Conservation (phyloP, 2,113 vertebrate genomes). For the Numenius arquata region DNA sequence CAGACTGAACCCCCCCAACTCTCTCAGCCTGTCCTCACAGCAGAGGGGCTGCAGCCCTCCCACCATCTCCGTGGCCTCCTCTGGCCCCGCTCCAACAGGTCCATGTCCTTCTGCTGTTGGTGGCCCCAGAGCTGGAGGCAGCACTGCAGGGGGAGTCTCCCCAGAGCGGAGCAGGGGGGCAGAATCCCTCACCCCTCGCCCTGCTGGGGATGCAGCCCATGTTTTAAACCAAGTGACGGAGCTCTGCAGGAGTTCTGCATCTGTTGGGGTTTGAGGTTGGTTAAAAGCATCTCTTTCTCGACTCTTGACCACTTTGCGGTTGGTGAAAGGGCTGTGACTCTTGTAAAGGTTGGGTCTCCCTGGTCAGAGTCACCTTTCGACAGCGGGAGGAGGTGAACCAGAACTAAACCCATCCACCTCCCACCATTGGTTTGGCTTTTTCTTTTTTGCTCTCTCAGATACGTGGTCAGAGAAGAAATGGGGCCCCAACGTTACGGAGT, state of each 20-base stretch:
- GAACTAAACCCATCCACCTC: background rate
- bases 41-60: too few species aligned
- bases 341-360: background rate
- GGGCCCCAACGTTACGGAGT: conserved; percentile 90
- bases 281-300: background rate
- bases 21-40: too few species aligned
- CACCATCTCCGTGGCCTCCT: background rate
- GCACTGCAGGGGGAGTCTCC: background rate
- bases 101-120: background rate
- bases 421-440: rapidly evolving
- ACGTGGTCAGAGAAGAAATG: conserved; percentile 87
- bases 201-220: background rate
- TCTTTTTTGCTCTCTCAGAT: conserved; percentile 67
- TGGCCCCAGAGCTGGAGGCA: background rate
- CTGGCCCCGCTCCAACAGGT: background rate
- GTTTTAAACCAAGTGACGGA: background rate
- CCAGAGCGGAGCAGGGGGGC: background rate
- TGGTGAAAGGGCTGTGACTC: background rate
- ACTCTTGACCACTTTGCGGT: background rate
- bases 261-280: background rate
- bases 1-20: too few species aligned
- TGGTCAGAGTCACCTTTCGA: background rate
- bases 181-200: too few species aligned
- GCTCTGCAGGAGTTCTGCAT: background rate
- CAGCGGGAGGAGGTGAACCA: background rate